Percentiles rank a stretch among this genome's conserved stretches.
phyloP scores from a whole-genome alignment of 1,140 invertebrate genomes.

The Apis laboriosa region DNA sequence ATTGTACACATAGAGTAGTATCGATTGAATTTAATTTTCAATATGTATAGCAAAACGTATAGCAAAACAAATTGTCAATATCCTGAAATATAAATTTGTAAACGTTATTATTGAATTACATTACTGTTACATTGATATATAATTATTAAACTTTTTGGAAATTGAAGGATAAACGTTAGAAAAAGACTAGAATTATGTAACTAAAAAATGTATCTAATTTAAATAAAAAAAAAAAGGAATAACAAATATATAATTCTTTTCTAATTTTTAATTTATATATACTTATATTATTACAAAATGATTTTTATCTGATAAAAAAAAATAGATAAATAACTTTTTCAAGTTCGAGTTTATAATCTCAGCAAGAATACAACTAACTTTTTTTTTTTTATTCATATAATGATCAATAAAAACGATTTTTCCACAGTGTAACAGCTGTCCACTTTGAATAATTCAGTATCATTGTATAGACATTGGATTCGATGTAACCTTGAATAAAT shows the following conservation, averaged over 20 bases:
- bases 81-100: neutral
- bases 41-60: neutral
- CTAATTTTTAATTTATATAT: too few relatives aligned
- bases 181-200: too few relatives aligned
- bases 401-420: slow-evolving; percentile 28
- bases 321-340: neutral
- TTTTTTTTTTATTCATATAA: slow-evolving; percentile 28
- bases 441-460: slow-evolving; percentile 23
- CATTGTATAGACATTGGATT: neutral
- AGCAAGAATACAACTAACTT: neutral
- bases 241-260: too few relatives aligned
- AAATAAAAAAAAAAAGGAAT: too few relatives aligned
- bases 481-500: neutral
- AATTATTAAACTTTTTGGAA: too few relatives aligned
- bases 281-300: too few relatives aligned
- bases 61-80: neutral
- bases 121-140: too few relatives aligned
- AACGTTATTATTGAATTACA: too few relatives aligned
- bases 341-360: neutral
- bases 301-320: neutral
- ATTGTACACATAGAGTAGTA: neutral
- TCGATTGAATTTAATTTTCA: slow-evolving; percentile 17
- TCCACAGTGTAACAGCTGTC: neutral
- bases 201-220: too few relatives aligned
- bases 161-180: neutral